These are phyloP conservation scores for Etheostoma cragini DNA, from an alignment of 2,113 vertebrate species.

Conservation along the genomic window DNA sequence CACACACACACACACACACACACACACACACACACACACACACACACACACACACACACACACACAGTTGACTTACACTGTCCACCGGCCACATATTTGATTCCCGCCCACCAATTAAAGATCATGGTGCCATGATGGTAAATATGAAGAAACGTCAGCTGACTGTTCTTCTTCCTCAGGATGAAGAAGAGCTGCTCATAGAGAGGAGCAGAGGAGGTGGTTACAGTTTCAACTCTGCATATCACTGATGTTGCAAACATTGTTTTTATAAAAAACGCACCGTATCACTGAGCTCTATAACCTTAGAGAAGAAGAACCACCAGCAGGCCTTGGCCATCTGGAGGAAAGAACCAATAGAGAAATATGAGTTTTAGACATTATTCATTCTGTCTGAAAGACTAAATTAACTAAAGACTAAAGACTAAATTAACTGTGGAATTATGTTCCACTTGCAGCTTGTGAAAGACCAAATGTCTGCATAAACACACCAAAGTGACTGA, in stretches of 20 bases:
- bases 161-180: conserved; percentile 85
- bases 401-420: no score
- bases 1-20: no score
- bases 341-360: not conserved
- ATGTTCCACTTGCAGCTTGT: not conserved
- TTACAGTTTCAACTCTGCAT: not conserved
- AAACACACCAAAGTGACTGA: not conserved
- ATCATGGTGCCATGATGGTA: conserved; percentile 89
- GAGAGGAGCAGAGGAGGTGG: not conserved
- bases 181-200: conserved; percentile 87
- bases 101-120: conserved; percentile 87
- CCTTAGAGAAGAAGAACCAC: conserved; percentile 88
- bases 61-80: conserved; percentile 82
- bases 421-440: no score
- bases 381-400: not conserved
- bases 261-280: conserved; percentile 50
- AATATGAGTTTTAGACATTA: not conserved
- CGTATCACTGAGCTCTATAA: conserved; percentile 81
- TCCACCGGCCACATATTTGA: conserved; percentile 87
- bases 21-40: no score
- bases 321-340: conserved; percentile 90
- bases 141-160: conserved; percentile 88
- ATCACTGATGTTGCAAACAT: not conserved
- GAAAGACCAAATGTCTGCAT: not conserved
- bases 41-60: no score